These are phyloP conservation scores for Odontesthes bonariensis DNA, from an alignment of 2,113 vertebrate genomes.

Conservation along the genomic window DNA sequence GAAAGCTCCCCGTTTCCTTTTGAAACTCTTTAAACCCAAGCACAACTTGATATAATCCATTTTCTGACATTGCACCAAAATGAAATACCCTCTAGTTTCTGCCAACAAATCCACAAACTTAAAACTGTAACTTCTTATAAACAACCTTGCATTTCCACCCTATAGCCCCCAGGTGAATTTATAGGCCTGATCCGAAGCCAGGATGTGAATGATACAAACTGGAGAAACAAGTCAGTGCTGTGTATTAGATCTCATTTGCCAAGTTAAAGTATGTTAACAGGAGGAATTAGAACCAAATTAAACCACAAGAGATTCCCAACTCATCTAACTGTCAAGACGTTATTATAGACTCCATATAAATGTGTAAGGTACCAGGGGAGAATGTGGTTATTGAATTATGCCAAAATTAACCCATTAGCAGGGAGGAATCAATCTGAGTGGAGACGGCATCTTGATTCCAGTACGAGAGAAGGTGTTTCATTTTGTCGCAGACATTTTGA, in stretches of 20 bases:
- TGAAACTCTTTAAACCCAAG: neutral
- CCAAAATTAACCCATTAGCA: conserved; percentile 79
- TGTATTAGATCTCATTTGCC: conserved; percentile 65
- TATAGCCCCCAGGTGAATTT: neutral
- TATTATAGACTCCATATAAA: conserved; percentile 75
- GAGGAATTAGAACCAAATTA: conserved; percentile 76
- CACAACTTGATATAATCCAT: neutral
- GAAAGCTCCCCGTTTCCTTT: conserved; percentile 2
- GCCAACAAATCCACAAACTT: neutral
- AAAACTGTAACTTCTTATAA: neutral
- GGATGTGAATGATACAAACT: conserved; percentile 9
- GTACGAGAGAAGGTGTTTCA: conserved; percentile 12
- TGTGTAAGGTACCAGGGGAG: conserved; percentile 75
- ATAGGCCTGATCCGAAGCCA: conserved; percentile 14
- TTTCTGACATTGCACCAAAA: conserved; percentile 13
- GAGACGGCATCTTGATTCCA: conserved; percentile 25
- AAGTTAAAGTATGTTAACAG: conserved; percentile 76
- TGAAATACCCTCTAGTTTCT: conserved; percentile 1
- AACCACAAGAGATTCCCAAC: conserved; percentile 67
- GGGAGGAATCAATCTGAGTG: conserved; percentile 70
- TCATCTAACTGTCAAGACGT: conserved; percentile 73
- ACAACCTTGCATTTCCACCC: neutral
- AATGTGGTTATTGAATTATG: conserved; percentile 76
- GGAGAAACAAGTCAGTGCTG: conserved; percentile 14
- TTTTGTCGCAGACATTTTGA: conserved; percentile 47